Evolutionary conservation across 1,140 invertebrate genomes (phyloP).

Genomic region (Vollenhovia emeryi): DNA sequence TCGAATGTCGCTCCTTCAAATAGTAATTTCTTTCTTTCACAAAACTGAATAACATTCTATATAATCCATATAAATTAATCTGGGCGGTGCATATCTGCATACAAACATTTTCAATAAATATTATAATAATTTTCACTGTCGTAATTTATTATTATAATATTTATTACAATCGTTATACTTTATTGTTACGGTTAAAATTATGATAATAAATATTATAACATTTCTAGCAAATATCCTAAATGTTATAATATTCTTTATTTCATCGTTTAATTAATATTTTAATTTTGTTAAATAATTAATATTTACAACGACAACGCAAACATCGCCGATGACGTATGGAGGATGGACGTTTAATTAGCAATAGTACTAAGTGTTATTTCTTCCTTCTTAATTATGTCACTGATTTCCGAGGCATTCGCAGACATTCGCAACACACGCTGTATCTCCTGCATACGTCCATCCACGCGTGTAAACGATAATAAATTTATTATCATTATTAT

Average conservation of each 20-base stretch:
- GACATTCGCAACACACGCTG: constrained; percentile 16
- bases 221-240: constrained; percentile 8
- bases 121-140: constrained; percentile 10
- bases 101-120: constrained; percentile 19
- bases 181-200: background rate
- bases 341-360: constrained; percentile 42
- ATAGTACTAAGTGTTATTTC: constrained; percentile 21
- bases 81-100: background rate
- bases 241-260: background rate
- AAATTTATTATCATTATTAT: constrained; percentile 69
- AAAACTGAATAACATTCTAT: constrained; percentile 11
- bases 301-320: constrained; percentile 55
- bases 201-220: constrained; percentile 8
- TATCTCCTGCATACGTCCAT: constrained; percentile 18
- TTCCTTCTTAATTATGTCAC: constrained; percentile 30
- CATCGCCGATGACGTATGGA: constrained; percentile 56
- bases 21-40: background rate
- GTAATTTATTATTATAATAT: constrained; percentile 17
- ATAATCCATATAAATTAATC: constrained; percentile 27
- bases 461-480: constrained; percentile 46
- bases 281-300: constrained; percentile 13
- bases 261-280: constrained; percentile 5
- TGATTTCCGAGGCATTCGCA: background rate
- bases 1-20: background rate
- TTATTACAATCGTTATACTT: background rate